Percentiles rank a stretch among this genome's conserved stretches.
Evolutionary conservation across 1,140 invertebrate species (phyloP).

Genomic region (Drosophila teissieri): DNA sequence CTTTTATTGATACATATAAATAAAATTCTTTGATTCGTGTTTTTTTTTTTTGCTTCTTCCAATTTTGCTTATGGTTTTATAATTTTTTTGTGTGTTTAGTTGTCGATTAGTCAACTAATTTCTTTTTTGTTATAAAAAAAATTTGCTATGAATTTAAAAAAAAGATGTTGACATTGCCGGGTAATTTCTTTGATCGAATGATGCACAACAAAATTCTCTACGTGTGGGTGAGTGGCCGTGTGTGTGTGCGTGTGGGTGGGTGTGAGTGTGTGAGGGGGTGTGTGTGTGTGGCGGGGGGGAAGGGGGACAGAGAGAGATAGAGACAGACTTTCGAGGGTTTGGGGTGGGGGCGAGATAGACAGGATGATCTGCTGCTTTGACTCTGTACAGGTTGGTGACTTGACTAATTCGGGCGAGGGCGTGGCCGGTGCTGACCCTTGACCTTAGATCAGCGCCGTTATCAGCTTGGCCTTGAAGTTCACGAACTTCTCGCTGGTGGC

Average conservation of each 20-base stretch:
- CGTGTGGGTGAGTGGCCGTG: slow-evolving; percentile 31
- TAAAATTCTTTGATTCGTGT: slow-evolving; percentile 48
- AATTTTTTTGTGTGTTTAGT: slow-evolving; percentile 36
- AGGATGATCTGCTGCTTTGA: slow-evolving; percentile 57
- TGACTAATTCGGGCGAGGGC: slow-evolving; percentile 67
- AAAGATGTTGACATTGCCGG: slow-evolving; percentile 44
- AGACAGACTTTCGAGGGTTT: no score
- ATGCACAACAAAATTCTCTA: slow-evolving; percentile 34
- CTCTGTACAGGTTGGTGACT: slow-evolving; percentile 71
- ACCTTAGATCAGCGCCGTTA: slow-evolving; percentile 92
- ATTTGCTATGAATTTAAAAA: slow-evolving; percentile 55
- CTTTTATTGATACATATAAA: slow-evolving; percentile 57
- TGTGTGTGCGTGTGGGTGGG: slow-evolving; percentile 26
- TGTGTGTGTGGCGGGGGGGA: slow-evolving; percentile 1
- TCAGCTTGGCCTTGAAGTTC: slow-evolving; percentile 95
- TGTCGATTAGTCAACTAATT: slow-evolving; percentile 41
- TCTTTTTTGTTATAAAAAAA: slow-evolving; percentile 52
- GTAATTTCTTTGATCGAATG: slow-evolving; percentile 37
- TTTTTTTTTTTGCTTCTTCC: slow-evolving; percentile 33
- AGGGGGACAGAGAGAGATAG: not conserved
- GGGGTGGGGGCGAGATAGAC: not conserved
- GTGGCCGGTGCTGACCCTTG: slow-evolving; percentile 77
- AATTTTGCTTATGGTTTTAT: slow-evolving; percentile 59
- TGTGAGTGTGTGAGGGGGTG: slow-evolving; percentile 28
- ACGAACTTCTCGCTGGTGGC: slow-evolving; percentile 94